A percentile compares a stretch with the other conserved stretches of the same genome.
phyloP scores from a whole-genome alignment of 1,140 invertebrate genomes.

The Harlomillsia oculata region DNA sequence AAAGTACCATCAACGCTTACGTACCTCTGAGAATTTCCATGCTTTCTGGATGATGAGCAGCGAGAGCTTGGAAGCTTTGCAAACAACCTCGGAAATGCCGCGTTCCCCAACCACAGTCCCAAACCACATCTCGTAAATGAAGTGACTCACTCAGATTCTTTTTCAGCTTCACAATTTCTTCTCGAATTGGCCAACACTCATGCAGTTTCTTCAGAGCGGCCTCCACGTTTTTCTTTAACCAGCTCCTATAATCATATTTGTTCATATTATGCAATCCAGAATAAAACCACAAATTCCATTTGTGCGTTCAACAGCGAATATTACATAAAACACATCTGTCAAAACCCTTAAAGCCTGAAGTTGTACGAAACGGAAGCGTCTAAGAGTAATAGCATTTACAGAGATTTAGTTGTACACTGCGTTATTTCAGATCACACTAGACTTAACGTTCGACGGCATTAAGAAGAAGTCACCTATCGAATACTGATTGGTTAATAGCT shows the following conservation, averaged over 20 bases:
- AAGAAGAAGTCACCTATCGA: too few relatives aligned
- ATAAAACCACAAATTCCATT: too few relatives aligned
- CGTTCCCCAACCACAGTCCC: conserved; percentile 80
- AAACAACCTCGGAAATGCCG: conserved; percentile 74
- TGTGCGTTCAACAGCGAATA: too few relatives aligned
- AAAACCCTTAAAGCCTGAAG: too few relatives aligned
- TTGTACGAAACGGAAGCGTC: too few relatives aligned
- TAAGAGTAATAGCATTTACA: too few relatives aligned
- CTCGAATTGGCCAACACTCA: conserved; percentile 51
- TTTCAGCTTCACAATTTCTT: conserved; percentile 56
- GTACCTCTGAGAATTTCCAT: conserved; percentile 46
- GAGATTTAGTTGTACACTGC: too few relatives aligned
- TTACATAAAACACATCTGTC: too few relatives aligned
- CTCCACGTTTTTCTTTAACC: conserved; percentile 55
- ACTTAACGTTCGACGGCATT: too few relatives aligned
- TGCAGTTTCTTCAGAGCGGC: conserved; percentile 51
- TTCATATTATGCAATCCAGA: too few relatives aligned
- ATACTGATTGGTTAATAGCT: too few relatives aligned
- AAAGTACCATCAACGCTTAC: not conserved
- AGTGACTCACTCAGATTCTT: conserved; percentile 47
- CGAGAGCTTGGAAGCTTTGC: conserved; percentile 60
- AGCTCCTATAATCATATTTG: conserved; percentile 42
- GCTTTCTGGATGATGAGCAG: conserved; percentile 56
- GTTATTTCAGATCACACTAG: too few relatives aligned
- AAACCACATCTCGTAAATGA: conserved; percentile 51